Evolutionary conservation across 2,888 invertebrate species (phyloP).

Genomic region (Ecdyonurus torrentis): DNA sequence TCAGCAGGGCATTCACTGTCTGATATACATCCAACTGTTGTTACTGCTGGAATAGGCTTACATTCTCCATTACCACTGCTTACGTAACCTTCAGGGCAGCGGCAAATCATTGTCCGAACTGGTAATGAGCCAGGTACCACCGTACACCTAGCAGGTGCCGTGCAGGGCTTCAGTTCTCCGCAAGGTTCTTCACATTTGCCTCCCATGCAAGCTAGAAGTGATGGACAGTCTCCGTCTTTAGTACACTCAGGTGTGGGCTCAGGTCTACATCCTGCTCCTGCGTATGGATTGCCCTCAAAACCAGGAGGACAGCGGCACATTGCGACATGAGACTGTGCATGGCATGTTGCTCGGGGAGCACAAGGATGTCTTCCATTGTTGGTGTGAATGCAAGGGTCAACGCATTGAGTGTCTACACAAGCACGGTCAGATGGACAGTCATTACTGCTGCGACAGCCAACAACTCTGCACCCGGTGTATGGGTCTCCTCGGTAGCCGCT

Average conservation of each 20-base stretch:
- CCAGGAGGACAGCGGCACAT: conserved; percentile 71
- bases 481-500: conserved; percentile 70
- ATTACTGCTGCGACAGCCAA: conserved; percentile 71
- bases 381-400: conserved; percentile 63
- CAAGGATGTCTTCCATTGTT: conserved; percentile 41
- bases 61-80: conserved; percentile 70
- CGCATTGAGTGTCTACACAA: conserved; percentile 72
- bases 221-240: conserved; percentile 66
- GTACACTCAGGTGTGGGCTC: conserved; percentile 58
- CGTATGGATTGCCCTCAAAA: conserved; percentile 62
- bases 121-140: conserved; percentile 60
- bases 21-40: conserved; percentile 46
- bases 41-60: conserved; percentile 47
- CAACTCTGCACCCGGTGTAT: conserved; percentile 50
- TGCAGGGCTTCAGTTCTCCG: conserved; percentile 56
- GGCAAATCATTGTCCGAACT: conserved; percentile 75
- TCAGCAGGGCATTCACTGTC: conserved; percentile 64
- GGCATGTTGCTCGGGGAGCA: conserved; percentile 40
- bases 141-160: conserved; percentile 59
- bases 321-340: conserved; percentile 46
- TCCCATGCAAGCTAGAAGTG: conserved; percentile 61
- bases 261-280: conserved; percentile 46
- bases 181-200: conserved; percentile 75
- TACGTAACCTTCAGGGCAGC: conserved; percentile 76
- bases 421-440: conserved; percentile 75